A percentile compares a stretch with the other conserved stretches of the same genome.
These are phyloP conservation scores for Busseola fusca DNA, from an alignment of 2,888 invertebrate species.

Conservation along the genomic window DNA sequence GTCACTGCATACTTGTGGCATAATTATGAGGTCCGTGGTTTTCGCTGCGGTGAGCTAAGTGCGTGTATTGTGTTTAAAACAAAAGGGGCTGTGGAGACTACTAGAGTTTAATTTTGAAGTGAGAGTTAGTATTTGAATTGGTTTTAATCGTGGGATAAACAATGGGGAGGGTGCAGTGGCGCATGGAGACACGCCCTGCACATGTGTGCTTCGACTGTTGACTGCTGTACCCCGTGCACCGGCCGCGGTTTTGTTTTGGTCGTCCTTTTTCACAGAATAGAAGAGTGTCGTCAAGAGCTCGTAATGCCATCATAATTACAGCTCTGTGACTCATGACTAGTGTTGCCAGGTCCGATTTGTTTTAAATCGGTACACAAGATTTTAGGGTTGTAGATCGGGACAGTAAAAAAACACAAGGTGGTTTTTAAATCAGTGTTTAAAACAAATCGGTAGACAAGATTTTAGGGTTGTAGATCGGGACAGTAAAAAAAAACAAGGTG, in stretches of 20 bases:
- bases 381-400: too few relatives aligned
- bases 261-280: constrained; percentile 60
- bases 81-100: constrained; percentile 76
- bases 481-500: too few relatives aligned
- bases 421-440: too few relatives aligned
- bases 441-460: too few relatives aligned
- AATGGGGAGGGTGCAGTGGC: constrained; percentile 82
- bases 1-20: constrained; percentile 61
- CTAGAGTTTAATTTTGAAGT: constrained; percentile 88
- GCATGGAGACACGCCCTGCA: constrained; percentile 81
- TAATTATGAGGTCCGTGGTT: constrained; percentile 68
- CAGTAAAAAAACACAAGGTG: too few relatives aligned
- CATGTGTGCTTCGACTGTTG: constrained; percentile 74
- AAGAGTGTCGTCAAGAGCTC: constrained; percentile 64
- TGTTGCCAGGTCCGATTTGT: too few relatives aligned
- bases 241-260: constrained; percentile 59
- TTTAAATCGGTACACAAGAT: too few relatives aligned
- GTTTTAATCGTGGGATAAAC: constrained; percentile 89
- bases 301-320: constrained; percentile 57
- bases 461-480: too few relatives aligned
- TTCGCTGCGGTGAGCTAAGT: constrained; percentile 71
- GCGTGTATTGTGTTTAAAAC: constrained; percentile 86
- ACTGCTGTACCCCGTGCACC: constrained; percentile 41
- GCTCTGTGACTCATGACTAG: constrained; percentile 52
- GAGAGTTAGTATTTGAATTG: constrained; percentile 88